Evolutionary conservation across 2,113 vertebrate genomes (phyloP).

Genomic region (Gavia stellata): DNA sequence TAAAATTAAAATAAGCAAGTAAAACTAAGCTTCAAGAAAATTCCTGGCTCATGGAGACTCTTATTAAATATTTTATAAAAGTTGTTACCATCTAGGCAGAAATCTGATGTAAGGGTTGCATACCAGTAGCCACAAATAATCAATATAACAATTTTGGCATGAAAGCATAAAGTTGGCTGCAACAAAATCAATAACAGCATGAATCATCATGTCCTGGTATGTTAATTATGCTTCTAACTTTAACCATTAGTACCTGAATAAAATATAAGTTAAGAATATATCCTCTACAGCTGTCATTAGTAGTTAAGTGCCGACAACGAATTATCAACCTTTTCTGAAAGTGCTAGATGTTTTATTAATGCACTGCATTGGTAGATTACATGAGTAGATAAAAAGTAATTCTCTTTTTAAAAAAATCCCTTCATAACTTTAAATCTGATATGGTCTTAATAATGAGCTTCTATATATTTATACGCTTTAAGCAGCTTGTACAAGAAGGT

Average conservation of each 20-base stretch:
- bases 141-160: slow-evolving; percentile 8
- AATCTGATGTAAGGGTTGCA: not conserved
- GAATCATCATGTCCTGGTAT: slow-evolving; percentile 21
- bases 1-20: not conserved
- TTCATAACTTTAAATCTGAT: not conserved
- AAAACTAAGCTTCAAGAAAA: not conserved
- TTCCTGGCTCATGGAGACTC: not conserved
- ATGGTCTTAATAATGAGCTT: not conserved
- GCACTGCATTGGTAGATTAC: not conserved
- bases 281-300: not conserved
- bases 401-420: not conserved
- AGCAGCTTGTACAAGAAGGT: not conserved
- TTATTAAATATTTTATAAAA: slow-evolving; percentile 39
- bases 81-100: slow-evolving; percentile 36
- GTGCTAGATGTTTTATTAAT: slow-evolving; percentile 32
- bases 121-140: slow-evolving; percentile 28
- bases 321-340: slow-evolving; percentile 28
- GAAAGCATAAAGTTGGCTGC: not conserved
- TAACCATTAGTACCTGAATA: slow-evolving; percentile 31
- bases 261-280: slow-evolving; percentile 32
- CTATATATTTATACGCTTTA: not conserved
- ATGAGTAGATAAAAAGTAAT: not conserved
- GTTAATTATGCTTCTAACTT: slow-evolving; percentile 31
- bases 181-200: slow-evolving; percentile 40
- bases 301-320: not conserved